phyloP scores from a whole-genome alignment of 2,113 vertebrate genomes.

The Pangasianodon hypophthalmus region DNA sequence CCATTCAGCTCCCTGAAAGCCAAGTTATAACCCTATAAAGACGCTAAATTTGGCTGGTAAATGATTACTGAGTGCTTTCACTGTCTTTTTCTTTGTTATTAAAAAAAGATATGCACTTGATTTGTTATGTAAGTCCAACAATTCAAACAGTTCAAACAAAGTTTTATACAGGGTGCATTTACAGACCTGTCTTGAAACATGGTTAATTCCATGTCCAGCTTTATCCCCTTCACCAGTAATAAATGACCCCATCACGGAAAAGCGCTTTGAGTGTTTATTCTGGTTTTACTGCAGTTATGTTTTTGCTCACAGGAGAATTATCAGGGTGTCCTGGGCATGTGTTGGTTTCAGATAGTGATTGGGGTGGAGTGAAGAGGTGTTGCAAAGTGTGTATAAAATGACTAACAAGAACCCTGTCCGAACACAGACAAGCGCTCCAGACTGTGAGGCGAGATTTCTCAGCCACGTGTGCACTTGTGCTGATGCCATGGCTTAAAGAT shows the following conservation, averaged over 20 bases:
- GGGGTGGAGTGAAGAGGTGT: background rate
- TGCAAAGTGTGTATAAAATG: background rate
- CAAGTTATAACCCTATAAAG: background rate
- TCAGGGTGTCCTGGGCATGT: background rate
- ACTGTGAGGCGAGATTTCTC: background rate
- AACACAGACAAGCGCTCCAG: background rate
- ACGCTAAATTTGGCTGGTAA: background rate
- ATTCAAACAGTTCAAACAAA: background rate
- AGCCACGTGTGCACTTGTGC: too few relatives aligned
- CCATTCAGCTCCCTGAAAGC: background rate
- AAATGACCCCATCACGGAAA: background rate
- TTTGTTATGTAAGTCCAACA: background rate
- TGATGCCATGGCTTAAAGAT: too few relatives aligned
- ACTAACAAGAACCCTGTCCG: background rate
- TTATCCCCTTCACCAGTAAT: background rate
- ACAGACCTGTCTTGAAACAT: background rate
- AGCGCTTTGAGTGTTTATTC: background rate
- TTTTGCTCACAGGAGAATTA: background rate
- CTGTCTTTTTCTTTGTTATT: background rate
- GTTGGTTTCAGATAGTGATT: background rate
- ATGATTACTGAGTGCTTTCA: background rate
- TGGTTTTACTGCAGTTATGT: background rate
- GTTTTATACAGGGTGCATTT: background rate
- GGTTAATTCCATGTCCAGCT: too few relatives aligned
- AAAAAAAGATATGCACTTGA: background rate